phyloP scores from a whole-genome alignment of 2,797 vertebrate species.

The Argentina silus region DNA sequence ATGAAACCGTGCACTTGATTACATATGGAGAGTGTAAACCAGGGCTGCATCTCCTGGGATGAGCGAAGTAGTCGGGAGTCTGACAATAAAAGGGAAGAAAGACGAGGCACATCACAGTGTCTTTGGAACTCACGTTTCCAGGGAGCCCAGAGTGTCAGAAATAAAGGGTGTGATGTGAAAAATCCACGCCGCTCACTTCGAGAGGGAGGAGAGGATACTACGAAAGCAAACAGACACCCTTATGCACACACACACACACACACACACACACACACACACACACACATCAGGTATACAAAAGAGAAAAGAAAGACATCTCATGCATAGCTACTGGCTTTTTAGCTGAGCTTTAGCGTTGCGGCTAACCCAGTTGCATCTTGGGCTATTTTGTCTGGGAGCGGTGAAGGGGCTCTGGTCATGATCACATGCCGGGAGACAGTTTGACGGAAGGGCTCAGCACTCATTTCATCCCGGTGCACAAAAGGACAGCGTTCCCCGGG shows the following conservation, averaged over 20 bases:
- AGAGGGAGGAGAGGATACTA: not conserved
- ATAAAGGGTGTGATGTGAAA: conserved; percentile 57
- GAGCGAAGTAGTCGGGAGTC: conserved; percentile 51
- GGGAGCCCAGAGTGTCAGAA: conserved; percentile 56
- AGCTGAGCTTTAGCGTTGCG: conserved; percentile 24
- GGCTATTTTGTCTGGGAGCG: conserved; percentile 36
- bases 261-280: conserved; percentile 10
- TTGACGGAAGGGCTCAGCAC: conserved; percentile 18
- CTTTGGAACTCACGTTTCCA: conserved; percentile 71
- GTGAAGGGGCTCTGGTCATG: conserved; percentile 26
- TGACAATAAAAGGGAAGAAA: conserved; percentile 56
- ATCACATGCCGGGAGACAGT: conserved; percentile 31
- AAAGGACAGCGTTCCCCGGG: conserved; percentile 12
- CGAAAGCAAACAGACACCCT: not conserved
- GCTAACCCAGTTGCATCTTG: conserved; percentile 52
- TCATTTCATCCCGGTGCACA: conserved; percentile 28
- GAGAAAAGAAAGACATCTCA: not conserved
- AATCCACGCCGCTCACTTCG: conserved; percentile 7
- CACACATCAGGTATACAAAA: not conserved
- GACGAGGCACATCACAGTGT: conserved; percentile 42
- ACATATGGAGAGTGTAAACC: conserved; percentile 57
- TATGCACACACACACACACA: not conserved
- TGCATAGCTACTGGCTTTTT: conserved; percentile 13
- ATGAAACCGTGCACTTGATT: conserved; percentile 65
- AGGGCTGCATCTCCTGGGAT: conserved; percentile 59